Evolutionary conservation across 2,888 invertebrate species (phyloP).

Genomic region (Meteorus cinctellus): DNA sequence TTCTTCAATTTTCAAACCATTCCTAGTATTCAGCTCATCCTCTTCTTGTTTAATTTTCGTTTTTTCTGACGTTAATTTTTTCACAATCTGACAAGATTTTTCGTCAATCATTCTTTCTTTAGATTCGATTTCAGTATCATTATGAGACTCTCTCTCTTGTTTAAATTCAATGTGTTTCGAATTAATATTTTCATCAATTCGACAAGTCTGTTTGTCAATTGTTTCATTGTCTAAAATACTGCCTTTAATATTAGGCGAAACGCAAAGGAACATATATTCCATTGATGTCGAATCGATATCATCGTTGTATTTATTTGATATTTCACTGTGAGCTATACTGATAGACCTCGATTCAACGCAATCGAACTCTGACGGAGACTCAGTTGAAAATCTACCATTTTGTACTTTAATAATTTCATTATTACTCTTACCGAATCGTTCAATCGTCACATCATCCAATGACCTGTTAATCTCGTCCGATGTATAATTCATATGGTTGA

Average conservation of each 20-base stretch:
- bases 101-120: no score
- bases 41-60: neutral
- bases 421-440: slow-evolving; percentile 1
- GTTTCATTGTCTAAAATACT: neutral
- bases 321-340: slow-evolving; percentile 52
- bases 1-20: no score
- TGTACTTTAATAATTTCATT: slow-evolving; percentile 4
- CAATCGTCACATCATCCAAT: slow-evolving; percentile 1
- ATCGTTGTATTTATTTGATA: neutral
- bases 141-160: no score
- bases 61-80: no score
- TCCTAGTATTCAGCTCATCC: neutral
- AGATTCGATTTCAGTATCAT: no score
- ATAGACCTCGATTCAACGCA: slow-evolving; percentile 1
- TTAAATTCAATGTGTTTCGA: no score
- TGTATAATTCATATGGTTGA: slow-evolving; percentile 6
- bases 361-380: neutral
- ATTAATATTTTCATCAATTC: no score
- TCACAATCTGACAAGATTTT: no score
- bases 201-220: neutral
- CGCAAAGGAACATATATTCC: slow-evolving; percentile 60
- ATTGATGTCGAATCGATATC: slow-evolving; percentile 50
- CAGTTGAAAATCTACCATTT: slow-evolving; percentile 9
- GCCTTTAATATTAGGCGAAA: slow-evolving; percentile 42
- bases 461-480: neutral